Evolutionary conservation across 2,888 invertebrate genomes (phyloP).

Genomic region (Crocallis elinguaria): DNA sequence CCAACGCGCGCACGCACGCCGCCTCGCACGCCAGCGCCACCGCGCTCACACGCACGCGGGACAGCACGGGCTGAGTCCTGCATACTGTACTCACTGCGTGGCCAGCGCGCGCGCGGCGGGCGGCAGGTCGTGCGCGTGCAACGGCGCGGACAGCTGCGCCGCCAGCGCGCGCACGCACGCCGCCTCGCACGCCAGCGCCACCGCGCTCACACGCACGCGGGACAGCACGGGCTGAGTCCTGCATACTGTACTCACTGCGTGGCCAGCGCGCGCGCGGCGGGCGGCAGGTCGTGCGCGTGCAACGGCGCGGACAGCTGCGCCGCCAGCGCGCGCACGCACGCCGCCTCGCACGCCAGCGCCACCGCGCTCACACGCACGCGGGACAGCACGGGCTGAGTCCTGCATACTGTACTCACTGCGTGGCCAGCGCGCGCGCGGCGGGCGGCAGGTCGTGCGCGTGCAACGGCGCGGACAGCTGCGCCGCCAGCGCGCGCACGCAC

Average conservation of each 20-base stretch:
- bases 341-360: conserved; percentile 65
- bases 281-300: conserved; percentile 42
- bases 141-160: conserved; percentile 55
- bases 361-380: conserved; percentile 61
- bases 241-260: too few species aligned
- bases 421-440: too few species aligned
- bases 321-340: conserved; percentile 57
- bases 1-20: conserved; percentile 56
- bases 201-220: conserved; percentile 58
- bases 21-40: conserved; percentile 67
- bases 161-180: conserved; percentile 58
- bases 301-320: conserved; percentile 57
- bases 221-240: conserved; percentile 45
- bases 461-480: conserved; percentile 56
- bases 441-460: conserved; percentile 42
- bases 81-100: too few species aligned
- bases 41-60: conserved; percentile 58
- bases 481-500: conserved; percentile 58
- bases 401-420: too few species aligned
- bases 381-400: conserved; percentile 43
- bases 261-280: too few species aligned
- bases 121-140: conserved; percentile 45
- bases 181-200: conserved; percentile 66
- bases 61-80: conserved; percentile 45
- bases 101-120: too few species aligned